These are phyloP conservation scores for Hybos culiciformis DNA, from an alignment of 2,888 invertebrate genomes.

Conservation along the genomic window DNA sequence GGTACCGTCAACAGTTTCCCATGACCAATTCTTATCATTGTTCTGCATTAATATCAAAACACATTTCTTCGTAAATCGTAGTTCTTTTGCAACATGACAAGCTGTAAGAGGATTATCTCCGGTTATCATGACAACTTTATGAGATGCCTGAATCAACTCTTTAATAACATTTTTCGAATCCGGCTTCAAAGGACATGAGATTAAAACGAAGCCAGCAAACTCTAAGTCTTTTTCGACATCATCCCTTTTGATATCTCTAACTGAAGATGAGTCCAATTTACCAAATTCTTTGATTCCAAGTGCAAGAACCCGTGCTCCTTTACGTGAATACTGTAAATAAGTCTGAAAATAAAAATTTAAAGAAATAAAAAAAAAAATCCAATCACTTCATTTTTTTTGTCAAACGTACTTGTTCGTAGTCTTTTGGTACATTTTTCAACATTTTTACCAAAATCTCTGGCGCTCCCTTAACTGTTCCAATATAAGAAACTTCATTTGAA, in stretches of 20 bases:
- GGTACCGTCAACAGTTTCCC: slow-evolving; percentile 63
- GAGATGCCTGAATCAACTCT: slow-evolving; percentile 87
- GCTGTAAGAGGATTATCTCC: slow-evolving; percentile 99
- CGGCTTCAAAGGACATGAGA: slow-evolving; percentile 92
- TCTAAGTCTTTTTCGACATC: slow-evolving; percentile 73
- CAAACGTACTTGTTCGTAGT: slow-evolving; percentile 47
- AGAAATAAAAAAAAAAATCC: slow-evolving; percentile 28
- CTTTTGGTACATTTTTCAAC: slow-evolving; percentile 55
- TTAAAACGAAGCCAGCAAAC: slow-evolving; percentile 95
- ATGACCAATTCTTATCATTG: slow-evolving; percentile 44
- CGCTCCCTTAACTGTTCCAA: slow-evolving; percentile 93
- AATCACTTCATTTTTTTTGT: too few relatives aligned
- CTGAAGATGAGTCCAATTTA: slow-evolving; percentile 53
- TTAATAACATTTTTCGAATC: slow-evolving; percentile 92
- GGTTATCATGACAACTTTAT: slow-evolving; percentile 96
- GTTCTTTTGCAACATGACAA: slow-evolving; percentile 92
- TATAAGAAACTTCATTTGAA: slow-evolving; percentile 65
- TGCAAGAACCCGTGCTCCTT: slow-evolving; percentile 92
- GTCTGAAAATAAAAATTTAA: slow-evolving; percentile 32
- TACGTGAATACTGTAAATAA: slow-evolving; percentile 78
- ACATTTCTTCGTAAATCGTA: slow-evolving; percentile 70
- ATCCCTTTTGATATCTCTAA: slow-evolving; percentile 72
- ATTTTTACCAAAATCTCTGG: slow-evolving; percentile 89
- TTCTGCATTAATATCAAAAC: slow-evolving; percentile 51
- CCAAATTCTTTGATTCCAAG: slow-evolving; percentile 80